Percentiles rank a stretch among this genome's conserved stretches.
phyloP scores from a whole-genome alignment of 1,140 invertebrate species.

The Steinernema feltiae region DNA sequence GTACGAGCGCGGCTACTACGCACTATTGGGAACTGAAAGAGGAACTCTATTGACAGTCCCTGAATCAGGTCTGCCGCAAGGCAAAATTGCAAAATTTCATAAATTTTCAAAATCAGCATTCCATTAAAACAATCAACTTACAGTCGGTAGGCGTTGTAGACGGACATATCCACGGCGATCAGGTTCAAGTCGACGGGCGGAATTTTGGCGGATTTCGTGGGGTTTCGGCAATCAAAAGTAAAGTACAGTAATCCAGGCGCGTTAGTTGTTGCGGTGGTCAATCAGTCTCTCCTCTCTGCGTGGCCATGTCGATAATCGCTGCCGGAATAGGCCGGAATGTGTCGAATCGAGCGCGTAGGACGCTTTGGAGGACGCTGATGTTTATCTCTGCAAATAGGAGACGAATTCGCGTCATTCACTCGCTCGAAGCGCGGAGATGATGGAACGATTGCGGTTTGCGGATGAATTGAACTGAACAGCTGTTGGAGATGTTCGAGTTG shows the following conservation, averaged over 20 bases:
- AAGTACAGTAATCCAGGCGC: background rate
- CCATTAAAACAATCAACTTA: background rate
- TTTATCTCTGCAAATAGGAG: background rate
- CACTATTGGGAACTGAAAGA: too few relatives aligned
- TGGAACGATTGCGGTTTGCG: background rate
- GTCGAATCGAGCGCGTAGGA: background rate
- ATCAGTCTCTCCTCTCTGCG: background rate
- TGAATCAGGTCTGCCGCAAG: too few relatives aligned
- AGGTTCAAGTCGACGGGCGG: background rate
- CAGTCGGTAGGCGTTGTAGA: background rate
- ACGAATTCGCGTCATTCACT: background rate
- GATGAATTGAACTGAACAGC: background rate
- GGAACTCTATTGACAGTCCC: background rate
- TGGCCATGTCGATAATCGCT: background rate
- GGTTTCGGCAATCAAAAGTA: background rate
- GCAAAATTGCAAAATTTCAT: background rate
- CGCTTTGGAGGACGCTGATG: background rate
- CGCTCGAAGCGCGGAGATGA: too few relatives aligned
- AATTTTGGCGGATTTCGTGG: background rate
- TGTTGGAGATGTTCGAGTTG: background rate
- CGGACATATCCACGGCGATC: background rate
- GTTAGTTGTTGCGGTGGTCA: background rate
- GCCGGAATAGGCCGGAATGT: background rate
- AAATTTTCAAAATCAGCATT: background rate
- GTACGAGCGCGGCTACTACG: background rate